phyloP scores from a whole-genome alignment of 2,113 vertebrate genomes.

The Desmodus rotundus region DNA sequence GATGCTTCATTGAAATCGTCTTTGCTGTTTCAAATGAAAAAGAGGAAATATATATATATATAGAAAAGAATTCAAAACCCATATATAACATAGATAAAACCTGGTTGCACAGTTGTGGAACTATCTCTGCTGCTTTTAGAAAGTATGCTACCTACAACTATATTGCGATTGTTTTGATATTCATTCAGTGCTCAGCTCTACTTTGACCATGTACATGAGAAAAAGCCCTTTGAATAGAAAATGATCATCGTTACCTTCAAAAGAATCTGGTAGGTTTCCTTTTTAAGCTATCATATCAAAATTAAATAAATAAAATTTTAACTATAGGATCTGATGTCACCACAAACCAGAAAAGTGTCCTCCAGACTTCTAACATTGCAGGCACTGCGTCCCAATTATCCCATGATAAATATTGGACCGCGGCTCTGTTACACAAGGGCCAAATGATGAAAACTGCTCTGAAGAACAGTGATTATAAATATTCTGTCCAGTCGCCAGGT shows the following conservation, averaged over 20 bases:
- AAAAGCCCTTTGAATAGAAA: neutral
- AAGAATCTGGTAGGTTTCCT: neutral
- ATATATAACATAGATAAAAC: neutral
- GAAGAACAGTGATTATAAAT: neutral
- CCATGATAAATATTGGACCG: neutral
- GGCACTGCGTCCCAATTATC: neutral
- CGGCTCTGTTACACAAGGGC: neutral
- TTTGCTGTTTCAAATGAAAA: conserved; percentile 15
- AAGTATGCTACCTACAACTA: neutral
- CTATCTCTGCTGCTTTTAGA: neutral
- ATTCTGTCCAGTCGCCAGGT: neutral
- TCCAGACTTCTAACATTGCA: neutral
- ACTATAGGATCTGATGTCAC: neutral
- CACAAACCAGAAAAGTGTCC: neutral
- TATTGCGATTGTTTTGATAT: neutral
- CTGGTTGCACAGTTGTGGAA: neutral
- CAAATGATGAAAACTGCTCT: neutral
- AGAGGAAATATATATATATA: neutral
- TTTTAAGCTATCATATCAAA: neutral
- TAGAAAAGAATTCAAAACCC: conserved; percentile 36
- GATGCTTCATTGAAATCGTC: conserved; percentile 48
- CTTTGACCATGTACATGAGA: neutral
- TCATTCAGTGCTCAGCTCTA: neutral
- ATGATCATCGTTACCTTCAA: neutral
- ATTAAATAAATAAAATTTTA: neutral